Evolutionary conservation across 2,888 invertebrate genomes (phyloP), one percentile per base, ranked within the genome.

Genomic region (Rhyacophila evoluta): DNA sequence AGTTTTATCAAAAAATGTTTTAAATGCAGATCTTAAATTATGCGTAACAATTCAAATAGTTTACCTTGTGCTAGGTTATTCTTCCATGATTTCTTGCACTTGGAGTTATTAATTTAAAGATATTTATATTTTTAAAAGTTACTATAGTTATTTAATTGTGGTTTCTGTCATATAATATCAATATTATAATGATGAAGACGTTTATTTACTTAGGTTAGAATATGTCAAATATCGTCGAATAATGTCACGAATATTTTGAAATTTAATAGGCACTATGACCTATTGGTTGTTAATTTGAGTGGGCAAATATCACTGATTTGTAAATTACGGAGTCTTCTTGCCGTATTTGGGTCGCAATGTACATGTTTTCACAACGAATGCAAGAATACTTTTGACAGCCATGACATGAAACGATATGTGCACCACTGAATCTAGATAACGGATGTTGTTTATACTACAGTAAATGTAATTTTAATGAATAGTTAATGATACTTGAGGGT

Each of bases 281-380:
- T 19, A 55, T 55, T 5, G 55, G 19, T 19, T 25, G 8, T 25
- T 19, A 19, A 55, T 8, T 55, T 55, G 55, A 55, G 55, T 55
- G 55, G 55, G 55, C 19, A 19, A 19, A 55, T 55, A 69, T 69
- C 75, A 75, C 70, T 15, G 39, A 19, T 12, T 70, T 37, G 70
- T 41, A 72, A 55, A 41, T 76, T 25, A 39, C 29, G 27, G 76
- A 76, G 72, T 67, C 68, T 77, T 41, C 68, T 67, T 72, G 36
- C 72, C 67, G 69, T 55, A 77, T 77, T 67, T 36, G 37, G 4
- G 25, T 67, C 33, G 36, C 55, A 77, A 38, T 72, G 68, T 67
- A 72, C 72, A 72, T 77, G 77, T 77, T 77, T 37, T 77, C 77
- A 72, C 67, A 37, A 28, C 77, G 72, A 72, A 72, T 27, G 77